Base-by-base conservation (phyloP, 2,888 invertebrate genomes). In the Sesia apiformis region DNA sequence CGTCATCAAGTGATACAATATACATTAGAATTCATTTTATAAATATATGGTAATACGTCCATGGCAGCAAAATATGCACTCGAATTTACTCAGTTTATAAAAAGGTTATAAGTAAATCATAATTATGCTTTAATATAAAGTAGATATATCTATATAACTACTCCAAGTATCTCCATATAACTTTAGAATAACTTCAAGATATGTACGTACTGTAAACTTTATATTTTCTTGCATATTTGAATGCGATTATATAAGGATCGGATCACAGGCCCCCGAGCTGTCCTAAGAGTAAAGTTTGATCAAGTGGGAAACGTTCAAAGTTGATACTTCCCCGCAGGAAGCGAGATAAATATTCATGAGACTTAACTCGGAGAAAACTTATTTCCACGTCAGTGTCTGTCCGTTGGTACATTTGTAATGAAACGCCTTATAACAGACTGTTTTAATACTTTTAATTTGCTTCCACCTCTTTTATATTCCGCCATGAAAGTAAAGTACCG, bases 281-380 rank as follows among this genome's bases (percentile, higher is more conserved):
- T 67, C 70, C 74, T 78, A 78, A 81, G 72, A 81, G 72, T 78
- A 76, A 87, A 86, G 82, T 87, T 85, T 84, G 84, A 87, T 86
- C 84, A 84, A 86, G 84, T 85, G 81, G 76, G 81, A 84, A 81
- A 81, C 78, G 77, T 79, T 81, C 74, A 76, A 77, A 88, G 81
- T 87, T 86, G 79, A 72, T 72, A 77, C 74, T 80, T 71, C 78
- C 56, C 84, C 78, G 66, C 75, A 77, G 81, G 78, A 80, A 74
- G 67, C 66, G 74, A 79, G 79, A 87, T 88, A 85, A 88, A 88
- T 88, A 88, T 87, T 88, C 87, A 88, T 86, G 84, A 85, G 83
- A 65, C 70, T 81, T 79, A 84, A 85, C 83, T 84, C 71, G 67
- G 61, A 56, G 74, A 76, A 82, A 87, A 86, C 80, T 86, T 86